phyloP scores from a whole-genome alignment of 2,113 vertebrate species.

The Gadus macrocephalus region DNA sequence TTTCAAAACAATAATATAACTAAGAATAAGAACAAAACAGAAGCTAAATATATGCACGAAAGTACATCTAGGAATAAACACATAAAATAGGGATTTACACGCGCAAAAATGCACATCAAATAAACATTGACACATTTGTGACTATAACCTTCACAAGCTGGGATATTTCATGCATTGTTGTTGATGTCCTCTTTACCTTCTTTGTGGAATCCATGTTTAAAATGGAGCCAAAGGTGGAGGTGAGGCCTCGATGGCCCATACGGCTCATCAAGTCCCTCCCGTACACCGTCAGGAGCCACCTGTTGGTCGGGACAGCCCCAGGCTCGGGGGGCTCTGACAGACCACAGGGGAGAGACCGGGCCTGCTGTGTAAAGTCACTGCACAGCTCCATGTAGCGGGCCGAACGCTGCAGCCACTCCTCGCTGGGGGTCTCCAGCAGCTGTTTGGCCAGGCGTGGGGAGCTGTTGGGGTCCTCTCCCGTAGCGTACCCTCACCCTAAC shows the following conservation, averaged over 20 bases:
- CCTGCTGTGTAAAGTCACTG: slow-evolving; percentile 2
- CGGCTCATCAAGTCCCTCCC: no score
- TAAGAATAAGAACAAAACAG: background rate
- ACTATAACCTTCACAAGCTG: no score
- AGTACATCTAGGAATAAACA: background rate
- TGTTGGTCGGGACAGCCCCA: slow-evolving; percentile 9
- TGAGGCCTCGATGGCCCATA: no score
- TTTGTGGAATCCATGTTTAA: no score
- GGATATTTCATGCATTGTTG: no score
- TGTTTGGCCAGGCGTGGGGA: background rate
- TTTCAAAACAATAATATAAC: background rate
- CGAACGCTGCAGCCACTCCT: background rate
- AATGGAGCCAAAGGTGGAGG: no score
- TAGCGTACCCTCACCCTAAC: background rate
- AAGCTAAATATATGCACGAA: background rate
- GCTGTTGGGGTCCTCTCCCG: slow-evolving; percentile 8
- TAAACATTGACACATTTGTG: no score
- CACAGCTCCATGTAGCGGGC: slow-evolving; percentile 10
- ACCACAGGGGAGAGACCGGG: background rate
- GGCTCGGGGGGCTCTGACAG: slow-evolving; percentile 10
- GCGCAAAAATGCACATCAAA: background rate
- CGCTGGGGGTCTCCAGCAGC: slow-evolving; percentile 17
- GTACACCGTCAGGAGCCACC: background rate
- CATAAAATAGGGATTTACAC: background rate
- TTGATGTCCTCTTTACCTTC: no score